These are phyloP conservation scores for Macropodus opercularis DNA, from an alignment of 2,797 vertebrate genomes.

Conservation along the genomic window DNA sequence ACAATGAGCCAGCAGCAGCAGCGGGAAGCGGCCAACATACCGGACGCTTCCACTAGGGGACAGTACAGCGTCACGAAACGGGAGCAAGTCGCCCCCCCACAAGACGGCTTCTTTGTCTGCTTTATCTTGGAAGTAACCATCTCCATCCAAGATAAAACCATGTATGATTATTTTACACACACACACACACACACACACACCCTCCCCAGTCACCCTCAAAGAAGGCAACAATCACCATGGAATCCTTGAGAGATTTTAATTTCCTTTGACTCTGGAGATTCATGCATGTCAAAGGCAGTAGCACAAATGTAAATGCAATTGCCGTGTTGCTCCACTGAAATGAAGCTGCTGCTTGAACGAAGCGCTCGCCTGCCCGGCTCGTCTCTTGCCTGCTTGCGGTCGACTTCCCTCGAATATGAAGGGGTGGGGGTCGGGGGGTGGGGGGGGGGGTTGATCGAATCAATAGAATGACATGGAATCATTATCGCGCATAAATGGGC, in stretches of 20 bases:
- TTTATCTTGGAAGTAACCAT: slow-evolving; percentile 53
- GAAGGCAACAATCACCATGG: slow-evolving; percentile 17
- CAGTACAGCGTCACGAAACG: slow-evolving; percentile 50
- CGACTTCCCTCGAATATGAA: slow-evolving; percentile 10
- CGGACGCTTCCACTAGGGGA: slow-evolving; percentile 45
- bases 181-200: neutral
- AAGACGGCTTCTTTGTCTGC: slow-evolving; percentile 60
- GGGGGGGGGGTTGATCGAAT: neutral
- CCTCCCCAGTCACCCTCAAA: slow-evolving; percentile 30
- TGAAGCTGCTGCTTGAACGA: slow-evolving; percentile 39
- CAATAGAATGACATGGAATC: slow-evolving; percentile 17
- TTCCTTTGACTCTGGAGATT: slow-evolving; percentile 57
- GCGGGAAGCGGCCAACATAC: neutral
- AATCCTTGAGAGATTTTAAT: slow-evolving; percentile 64
- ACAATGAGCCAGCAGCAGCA: slow-evolving; percentile 41
- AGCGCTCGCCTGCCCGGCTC: neutral
- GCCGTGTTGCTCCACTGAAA: slow-evolving; percentile 52
- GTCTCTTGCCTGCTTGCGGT: neutral
- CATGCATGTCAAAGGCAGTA: slow-evolving; percentile 38
- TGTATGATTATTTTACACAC: slow-evolving; percentile 62
- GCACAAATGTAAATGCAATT: slow-evolving; percentile 59
- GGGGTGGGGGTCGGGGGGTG: too few species aligned
- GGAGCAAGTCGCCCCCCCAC: neutral
- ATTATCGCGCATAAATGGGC: slow-evolving; percentile 8
- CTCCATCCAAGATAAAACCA: slow-evolving; percentile 44